These are phyloP conservation scores for Leucoraja ocellata DNA, from an alignment of 2,797 vertebrate genomes.

Conservation along the genomic window DNA sequence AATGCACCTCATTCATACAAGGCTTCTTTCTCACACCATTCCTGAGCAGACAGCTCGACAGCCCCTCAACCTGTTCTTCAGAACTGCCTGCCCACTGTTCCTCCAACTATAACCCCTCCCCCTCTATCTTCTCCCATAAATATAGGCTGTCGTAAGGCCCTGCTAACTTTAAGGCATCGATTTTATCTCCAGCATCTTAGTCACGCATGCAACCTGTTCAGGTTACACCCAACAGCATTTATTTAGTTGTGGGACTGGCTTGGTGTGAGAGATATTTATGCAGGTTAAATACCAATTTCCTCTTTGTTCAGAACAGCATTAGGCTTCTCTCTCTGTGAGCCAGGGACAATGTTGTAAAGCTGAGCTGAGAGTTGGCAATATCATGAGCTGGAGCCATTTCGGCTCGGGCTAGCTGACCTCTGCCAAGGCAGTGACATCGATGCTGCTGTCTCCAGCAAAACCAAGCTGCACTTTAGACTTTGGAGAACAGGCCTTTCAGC, in stretches of 20 bases:
- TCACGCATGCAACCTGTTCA: background rate
- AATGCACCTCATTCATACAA: constrained; percentile 17
- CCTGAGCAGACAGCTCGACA: background rate
- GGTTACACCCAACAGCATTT: constrained; percentile 6
- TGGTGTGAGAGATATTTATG: background rate
- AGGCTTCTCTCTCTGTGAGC: background rate
- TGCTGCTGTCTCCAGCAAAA: too few relatives aligned
- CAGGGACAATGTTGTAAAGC: background rate
- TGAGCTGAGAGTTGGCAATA: too few relatives aligned
- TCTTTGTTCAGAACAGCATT: background rate
- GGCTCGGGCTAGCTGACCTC: background rate
- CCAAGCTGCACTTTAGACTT: too few relatives aligned
- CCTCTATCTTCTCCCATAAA: background rate
- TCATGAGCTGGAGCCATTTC: background rate
- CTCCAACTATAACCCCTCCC: background rate
- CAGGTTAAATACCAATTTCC: background rate
- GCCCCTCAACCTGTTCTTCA: background rate
- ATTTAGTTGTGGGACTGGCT: background rate
- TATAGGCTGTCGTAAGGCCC: background rate
- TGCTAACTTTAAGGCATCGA: background rate
- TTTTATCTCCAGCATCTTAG: background rate
- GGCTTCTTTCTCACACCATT: constrained; percentile 18
- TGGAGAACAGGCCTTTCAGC: too few relatives aligned
- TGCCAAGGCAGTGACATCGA: background rate
- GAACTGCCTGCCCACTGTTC: background rate